Evolutionary conservation across 2,113 vertebrate species (phyloP), one percentile per base, ranked within the genome.

Genomic region (Myanophis thanlyinensis): DNA sequence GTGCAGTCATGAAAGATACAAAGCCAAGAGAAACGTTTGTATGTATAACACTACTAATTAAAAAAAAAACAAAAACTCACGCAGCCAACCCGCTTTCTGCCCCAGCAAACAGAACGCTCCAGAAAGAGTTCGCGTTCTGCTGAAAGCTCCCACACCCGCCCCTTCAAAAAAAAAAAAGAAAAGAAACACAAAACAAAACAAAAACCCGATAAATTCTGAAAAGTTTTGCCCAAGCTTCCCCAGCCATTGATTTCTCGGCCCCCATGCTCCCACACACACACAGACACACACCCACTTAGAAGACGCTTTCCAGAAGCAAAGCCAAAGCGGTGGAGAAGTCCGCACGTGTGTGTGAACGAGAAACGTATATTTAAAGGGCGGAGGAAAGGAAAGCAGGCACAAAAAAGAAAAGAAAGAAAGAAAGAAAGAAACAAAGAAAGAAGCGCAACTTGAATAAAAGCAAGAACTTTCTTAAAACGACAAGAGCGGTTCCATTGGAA

Each of bases 1-100:
- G 97, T 97, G 95, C 97, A 97, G 95, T 97, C 96, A 96, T 93
- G 94, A 96, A 98, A 95, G 97, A 96, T 97, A 98, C 98, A 98
- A 98, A 97, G 97, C 97, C 97, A 98, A 80, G 94, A 97, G 94
- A 94, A 93, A 93, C 96, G 96, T 95, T 97, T 94, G 88, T 52
- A 59, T 67, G 73, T 93, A 92, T 67, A 18, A 67, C n/a, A 54
- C 23, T 67, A 67, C 15, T n/a, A 67, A 67, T 59, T n/a, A n/a
- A n/a, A n/a, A n/a, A n/a, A 7, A 23, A 23, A 25, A 25, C 8
- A 91, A 86, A 67, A 9, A 95, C 92, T 93, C 88, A 91, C 92
- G 47, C 9, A 56, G 91, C n/a, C n/a, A 2, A 22, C 67, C n/a
- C 40, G 8, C 53, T 25, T 13, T 73, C 56, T 95, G 94, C 94